Percentiles rank a stretch among this genome's conserved stretches.
phyloP scores from a whole-genome alignment of 2,888 invertebrate genomes.

The Monoplex corrugatus region DNA sequence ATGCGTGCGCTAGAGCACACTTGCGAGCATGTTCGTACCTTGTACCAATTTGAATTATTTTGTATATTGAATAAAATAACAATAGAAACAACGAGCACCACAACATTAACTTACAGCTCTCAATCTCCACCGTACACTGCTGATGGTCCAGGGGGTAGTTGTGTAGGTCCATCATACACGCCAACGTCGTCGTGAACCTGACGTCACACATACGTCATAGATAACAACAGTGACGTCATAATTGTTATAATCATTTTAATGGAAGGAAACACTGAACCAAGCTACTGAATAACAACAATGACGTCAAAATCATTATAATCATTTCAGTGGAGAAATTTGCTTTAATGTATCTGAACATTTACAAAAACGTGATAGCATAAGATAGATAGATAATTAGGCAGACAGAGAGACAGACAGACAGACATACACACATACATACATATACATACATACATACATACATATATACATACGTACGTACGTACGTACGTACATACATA shows the following conservation, averaged over 20 bases:
- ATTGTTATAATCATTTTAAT: no score
- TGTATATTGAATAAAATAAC: neutral
- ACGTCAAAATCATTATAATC: no score
- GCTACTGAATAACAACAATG: no score
- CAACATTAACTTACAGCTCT: conserved; percentile 92
- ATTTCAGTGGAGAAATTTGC: no score
- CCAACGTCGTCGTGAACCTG: conserved; percentile 96
- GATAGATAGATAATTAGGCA: neutral
- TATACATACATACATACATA: conserved; percentile 16
- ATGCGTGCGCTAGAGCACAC: neutral
- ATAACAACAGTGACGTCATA: no score
- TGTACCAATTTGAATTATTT: no score
- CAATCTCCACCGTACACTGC: conserved; percentile 99
- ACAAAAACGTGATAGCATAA: no score
- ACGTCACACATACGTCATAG: conserved; percentile 44
- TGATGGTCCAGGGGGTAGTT: conserved; percentile 99
- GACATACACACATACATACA: neutral
- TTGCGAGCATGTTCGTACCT: neutral
- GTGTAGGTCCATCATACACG: conserved; percentile 99
- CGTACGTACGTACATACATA: no score
- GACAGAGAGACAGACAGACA: neutral
- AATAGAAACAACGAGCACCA: neutral
- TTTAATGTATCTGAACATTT: no score
- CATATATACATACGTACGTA: neutral
- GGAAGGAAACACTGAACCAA: neutral